A percentile compares a stretch with the other conserved stretches of the same genome.
These are phyloP conservation scores for Onychomys arenicola DNA, from an alignment of 2,797 vertebrate species.

Conservation along the genomic window DNA sequence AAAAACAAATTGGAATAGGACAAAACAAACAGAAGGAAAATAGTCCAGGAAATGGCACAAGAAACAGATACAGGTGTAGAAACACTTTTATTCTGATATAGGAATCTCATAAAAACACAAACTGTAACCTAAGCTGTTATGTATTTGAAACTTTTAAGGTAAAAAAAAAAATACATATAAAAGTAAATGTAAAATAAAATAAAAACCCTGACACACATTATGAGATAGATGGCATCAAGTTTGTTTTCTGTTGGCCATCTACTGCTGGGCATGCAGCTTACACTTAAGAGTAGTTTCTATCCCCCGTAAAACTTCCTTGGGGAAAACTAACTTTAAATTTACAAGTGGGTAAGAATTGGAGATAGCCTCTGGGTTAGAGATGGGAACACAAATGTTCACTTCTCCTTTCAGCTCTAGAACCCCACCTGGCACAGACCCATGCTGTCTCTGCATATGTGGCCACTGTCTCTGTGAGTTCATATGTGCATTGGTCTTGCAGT, in stretches of 20 bases:
- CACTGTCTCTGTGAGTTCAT: not conserved
- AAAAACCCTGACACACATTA: not conserved
- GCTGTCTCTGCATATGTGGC: not conserved
- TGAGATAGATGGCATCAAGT: not conserved
- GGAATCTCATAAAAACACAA: not conserved
- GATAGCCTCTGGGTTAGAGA: not conserved
- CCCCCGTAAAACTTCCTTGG: not conserved
- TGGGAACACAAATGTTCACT: not conserved
- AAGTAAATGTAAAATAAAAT: not conserved
- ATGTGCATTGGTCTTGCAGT: not conserved
- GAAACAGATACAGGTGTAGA: not conserved
- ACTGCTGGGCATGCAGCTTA: not conserved
- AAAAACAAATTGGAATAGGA: not conserved
- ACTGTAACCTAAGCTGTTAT: not conserved
- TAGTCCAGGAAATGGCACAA: not conserved
- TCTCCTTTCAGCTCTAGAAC: not conserved
- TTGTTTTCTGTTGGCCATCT: not conserved
- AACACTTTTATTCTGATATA: not conserved
- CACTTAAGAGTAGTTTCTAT: not conserved
- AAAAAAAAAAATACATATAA: not conserved
- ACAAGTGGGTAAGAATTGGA: not conserved
- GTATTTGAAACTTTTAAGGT: not conserved
- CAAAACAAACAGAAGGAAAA: not conserved
- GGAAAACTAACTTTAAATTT: not conserved
- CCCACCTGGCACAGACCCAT: not conserved